Conservation (phyloP, 1,140 invertebrate species). For the Bombus waltoni region DNA sequence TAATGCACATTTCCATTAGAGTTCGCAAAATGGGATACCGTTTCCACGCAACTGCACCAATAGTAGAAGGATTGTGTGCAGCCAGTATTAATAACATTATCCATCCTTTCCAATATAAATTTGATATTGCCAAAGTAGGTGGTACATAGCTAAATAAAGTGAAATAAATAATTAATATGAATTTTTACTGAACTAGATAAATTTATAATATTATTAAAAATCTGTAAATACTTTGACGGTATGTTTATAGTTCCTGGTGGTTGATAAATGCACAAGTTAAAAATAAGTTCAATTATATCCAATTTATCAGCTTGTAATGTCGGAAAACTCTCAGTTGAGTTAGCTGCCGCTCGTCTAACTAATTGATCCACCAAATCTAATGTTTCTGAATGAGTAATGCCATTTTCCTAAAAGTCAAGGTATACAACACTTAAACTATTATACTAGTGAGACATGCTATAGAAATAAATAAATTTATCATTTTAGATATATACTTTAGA, state of each 20-base stretch:
- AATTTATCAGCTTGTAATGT: slow-evolving; percentile 90
- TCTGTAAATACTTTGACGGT: slow-evolving; percentile 86
- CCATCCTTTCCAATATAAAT: slow-evolving; percentile 98
- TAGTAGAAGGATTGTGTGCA: slow-evolving; percentile 94
- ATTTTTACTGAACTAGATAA: slow-evolving; percentile 4
- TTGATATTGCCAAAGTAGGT: slow-evolving; percentile 94
- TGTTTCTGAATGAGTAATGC: slow-evolving; percentile 90
- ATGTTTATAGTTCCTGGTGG: slow-evolving; percentile 96
- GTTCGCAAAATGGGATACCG: slow-evolving; percentile 96
- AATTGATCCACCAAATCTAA: slow-evolving; percentile 94
- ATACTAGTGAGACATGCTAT: not conserved
- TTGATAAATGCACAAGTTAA: slow-evolving; percentile 95
- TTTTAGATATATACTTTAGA: slow-evolving; percentile 84
- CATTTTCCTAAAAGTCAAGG: slow-evolving; percentile 86
- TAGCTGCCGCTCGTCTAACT: slow-evolving; percentile 91
- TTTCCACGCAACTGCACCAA: slow-evolving; percentile 94
- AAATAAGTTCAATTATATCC: slow-evolving; percentile 94
- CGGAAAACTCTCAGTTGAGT: slow-evolving; percentile 86
- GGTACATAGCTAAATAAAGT: slow-evolving; percentile 87
- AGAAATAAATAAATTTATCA: slow-evolving; percentile 12
- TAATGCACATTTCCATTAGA: slow-evolving; percentile 99
- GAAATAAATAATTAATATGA: slow-evolving; percentile 16
- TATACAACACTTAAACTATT: not conserved
- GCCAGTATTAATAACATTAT: slow-evolving; percentile 93
- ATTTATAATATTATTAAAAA: slow-evolving; percentile 32